Percentiles rank a stretch among this genome's conserved stretches.
phyloP scores from a whole-genome alignment of 2,113 vertebrate genomes.

The Tupaia chinensis region DNA sequence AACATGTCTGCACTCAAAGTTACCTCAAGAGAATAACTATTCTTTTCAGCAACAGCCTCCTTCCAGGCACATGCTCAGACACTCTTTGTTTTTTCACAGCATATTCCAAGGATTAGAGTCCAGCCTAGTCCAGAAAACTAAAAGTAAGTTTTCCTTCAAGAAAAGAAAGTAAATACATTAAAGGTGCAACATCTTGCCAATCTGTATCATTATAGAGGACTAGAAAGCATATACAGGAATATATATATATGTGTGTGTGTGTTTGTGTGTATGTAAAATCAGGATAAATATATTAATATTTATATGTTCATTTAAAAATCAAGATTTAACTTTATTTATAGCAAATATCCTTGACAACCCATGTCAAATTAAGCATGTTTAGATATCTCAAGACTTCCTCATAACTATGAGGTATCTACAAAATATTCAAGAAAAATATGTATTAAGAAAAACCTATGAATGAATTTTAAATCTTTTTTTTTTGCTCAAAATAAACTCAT shows the following conservation, averaged over 20 bases:
- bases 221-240: background rate
- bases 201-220: background rate
- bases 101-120: background rate
- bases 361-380: slow-evolving; percentile 30
- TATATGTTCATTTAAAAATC: background rate
- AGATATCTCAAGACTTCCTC: background rate
- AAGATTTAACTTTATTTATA: slow-evolving; percentile 18
- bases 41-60: background rate
- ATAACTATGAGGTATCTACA: background rate
- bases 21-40: background rate
- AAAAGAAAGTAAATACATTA: background rate
- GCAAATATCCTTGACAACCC: slow-evolving; percentile 7
- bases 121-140: background rate
- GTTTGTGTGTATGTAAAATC: background rate
- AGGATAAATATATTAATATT: background rate
- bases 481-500: too few relatives aligned
- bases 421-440: too few relatives aligned
- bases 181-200: background rate
- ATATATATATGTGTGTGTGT: too few relatives aligned
- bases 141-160: background rate
- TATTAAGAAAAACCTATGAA: too few relatives aligned
- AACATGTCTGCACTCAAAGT: background rate
- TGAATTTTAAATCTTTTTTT: too few relatives aligned
- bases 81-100: background rate
- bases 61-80: background rate